Conservation (phyloP, 2,888 invertebrate species). For the Poecilus cupreus region DNA sequence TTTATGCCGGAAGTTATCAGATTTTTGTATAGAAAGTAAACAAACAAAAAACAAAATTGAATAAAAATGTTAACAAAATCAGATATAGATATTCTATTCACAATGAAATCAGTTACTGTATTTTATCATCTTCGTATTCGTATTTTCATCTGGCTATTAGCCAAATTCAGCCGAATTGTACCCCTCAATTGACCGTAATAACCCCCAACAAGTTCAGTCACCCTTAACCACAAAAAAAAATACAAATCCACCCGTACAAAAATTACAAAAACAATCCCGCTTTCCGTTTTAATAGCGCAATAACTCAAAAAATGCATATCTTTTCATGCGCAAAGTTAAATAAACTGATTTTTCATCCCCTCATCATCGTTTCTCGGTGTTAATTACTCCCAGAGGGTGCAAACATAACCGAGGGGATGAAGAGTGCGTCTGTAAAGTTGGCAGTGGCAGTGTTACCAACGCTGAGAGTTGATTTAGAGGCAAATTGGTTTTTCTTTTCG, state of each 20-base stretch:
- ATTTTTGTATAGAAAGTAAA: no score
- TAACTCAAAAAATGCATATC: not conserved
- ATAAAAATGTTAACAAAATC: no score
- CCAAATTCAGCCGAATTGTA: not conserved
- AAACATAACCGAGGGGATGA: not conserved
- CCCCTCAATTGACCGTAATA: conserved; percentile 5
- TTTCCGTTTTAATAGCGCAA: not conserved
- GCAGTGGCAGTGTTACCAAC: not conserved
- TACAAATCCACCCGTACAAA: not conserved
- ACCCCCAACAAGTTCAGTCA: conserved; percentile 20
- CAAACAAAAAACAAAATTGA: no score
- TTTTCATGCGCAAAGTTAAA: not conserved
- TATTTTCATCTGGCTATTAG: conserved; percentile 11
- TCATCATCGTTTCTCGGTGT: not conserved
- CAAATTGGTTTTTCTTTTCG: conserved; percentile 3
- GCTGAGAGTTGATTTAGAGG: not conserved
- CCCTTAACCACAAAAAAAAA: not conserved
- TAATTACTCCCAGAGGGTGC: not conserved
- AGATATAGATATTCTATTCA: not conserved
- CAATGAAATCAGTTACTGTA: not conserved
- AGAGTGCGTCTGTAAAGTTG: not conserved
- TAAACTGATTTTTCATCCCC: not conserved
- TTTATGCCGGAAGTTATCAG: no score
- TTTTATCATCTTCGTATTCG: not conserved
- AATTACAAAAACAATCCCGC: not conserved